phyloP scores from a whole-genome alignment of 2,888 invertebrate species.

The Candidula unifasciata region DNA sequence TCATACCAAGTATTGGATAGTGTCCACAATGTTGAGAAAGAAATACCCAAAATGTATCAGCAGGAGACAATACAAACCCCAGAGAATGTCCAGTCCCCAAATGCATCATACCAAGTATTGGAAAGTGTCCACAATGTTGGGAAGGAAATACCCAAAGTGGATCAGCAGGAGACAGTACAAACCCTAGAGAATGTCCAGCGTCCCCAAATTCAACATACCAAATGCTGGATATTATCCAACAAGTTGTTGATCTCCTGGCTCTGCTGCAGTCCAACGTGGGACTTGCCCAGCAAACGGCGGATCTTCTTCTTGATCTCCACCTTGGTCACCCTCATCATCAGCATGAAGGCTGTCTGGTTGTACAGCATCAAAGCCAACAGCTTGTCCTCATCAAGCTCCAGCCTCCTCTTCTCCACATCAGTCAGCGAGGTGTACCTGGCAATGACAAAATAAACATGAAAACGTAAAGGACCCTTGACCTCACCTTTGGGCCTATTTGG shows the following conservation, averaged over 20 bases:
- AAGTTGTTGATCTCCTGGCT: constrained; percentile 98
- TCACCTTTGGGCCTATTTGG: too few relatives aligned
- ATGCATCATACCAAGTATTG: constrained; percentile 89
- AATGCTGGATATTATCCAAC: constrained; percentile 93
- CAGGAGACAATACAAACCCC: too few relatives aligned
- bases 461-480: too few relatives aligned
- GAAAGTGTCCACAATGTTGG: constrained; percentile 94
- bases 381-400: constrained; percentile 98
- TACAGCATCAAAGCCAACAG: constrained; percentile 95
- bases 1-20: too few relatives aligned
- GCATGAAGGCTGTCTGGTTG: constrained; percentile 96
- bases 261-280: constrained; percentile 97
- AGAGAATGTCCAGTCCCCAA: neutral
- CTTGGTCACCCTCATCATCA: constrained; percentile 92
- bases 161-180: too few relatives aligned
- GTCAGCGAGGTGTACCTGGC: constrained; percentile 90
- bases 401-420: constrained; percentile 86
- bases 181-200: neutral
- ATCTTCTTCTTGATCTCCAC: constrained; percentile 81
- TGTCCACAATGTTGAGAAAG: too few relatives aligned
- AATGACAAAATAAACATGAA: neutral
- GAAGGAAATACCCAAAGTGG: too few relatives aligned
- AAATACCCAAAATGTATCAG: too few relatives aligned
- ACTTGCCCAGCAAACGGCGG: constrained; percentile 96
- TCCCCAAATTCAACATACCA: constrained; percentile 84